Conservation (phyloP, 2,888 invertebrate genomes). For the Digitonthophagus gazella region DNA sequence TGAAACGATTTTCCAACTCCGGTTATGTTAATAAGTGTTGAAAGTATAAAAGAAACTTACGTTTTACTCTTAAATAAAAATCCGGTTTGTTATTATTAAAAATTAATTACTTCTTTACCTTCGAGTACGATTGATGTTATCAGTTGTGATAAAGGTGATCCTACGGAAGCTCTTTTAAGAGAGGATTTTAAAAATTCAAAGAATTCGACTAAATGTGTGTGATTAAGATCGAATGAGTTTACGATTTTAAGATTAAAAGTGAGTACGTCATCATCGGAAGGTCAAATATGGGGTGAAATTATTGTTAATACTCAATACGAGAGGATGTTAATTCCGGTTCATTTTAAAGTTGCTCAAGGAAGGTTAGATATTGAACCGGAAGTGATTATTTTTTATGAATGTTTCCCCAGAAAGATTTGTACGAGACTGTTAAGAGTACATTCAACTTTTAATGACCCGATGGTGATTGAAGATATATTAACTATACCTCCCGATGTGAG, state of each 20-base stretch:
- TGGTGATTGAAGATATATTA: constrained; percentile 70
- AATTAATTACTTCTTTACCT: constrained; percentile 62
- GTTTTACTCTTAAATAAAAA: constrained; percentile 74
- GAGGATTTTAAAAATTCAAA: constrained; percentile 47
- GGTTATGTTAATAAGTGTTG: constrained; percentile 64
- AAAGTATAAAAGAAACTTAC: constrained; percentile 65
- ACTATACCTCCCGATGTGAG: constrained; percentile 64
- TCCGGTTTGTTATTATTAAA: too few relatives aligned
- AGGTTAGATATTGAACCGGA: constrained; percentile 67
- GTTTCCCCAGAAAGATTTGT: constrained; percentile 80
- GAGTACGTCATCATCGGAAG: constrained; percentile 66
- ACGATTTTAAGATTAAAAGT: constrained; percentile 72
- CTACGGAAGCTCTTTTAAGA: constrained; percentile 44
- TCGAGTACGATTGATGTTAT: constrained; percentile 59
- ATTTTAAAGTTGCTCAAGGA: constrained; percentile 73
- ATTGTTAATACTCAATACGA: constrained; percentile 72
- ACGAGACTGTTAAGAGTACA: constrained; percentile 74
- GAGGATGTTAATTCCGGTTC: constrained; percentile 67
- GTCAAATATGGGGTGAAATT: constrained; percentile 66
- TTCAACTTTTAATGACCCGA: constrained; percentile 75
- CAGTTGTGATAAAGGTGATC: constrained; percentile 59
- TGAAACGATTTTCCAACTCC: constrained; percentile 73
- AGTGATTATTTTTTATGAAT: constrained; percentile 69
- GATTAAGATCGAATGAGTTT: constrained; percentile 60
- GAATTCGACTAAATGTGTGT: constrained; percentile 50